These are phyloP conservation scores for Spodoptera exigua DNA, from an alignment of 2,888 invertebrate species.

Conservation along the genomic window DNA sequence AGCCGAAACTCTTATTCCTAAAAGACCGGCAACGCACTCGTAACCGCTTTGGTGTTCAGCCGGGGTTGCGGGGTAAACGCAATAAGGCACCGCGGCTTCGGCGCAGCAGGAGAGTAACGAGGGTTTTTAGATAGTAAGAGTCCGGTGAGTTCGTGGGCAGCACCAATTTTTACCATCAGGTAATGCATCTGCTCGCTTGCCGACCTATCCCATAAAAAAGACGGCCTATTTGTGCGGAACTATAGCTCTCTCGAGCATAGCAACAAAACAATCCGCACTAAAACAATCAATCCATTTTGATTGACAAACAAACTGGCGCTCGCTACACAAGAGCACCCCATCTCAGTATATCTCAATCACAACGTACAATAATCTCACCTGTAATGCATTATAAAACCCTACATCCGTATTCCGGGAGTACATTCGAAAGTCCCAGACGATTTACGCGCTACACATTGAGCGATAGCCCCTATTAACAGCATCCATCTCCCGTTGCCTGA, in stretches of 20 bases:
- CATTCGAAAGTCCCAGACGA: slow-evolving; percentile 83
- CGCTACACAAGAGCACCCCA: slow-evolving; percentile 25
- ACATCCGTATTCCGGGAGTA: slow-evolving; percentile 63
- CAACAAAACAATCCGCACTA: not conserved
- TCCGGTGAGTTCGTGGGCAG: too few relatives aligned
- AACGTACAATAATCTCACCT: slow-evolving; percentile 52
- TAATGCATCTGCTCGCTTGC: too few relatives aligned
- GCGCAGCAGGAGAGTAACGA: too few relatives aligned
- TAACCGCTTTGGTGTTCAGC: too few relatives aligned
- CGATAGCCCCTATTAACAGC: slow-evolving; percentile 78
- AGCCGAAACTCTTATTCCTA: too few relatives aligned
- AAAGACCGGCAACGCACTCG: too few relatives aligned
- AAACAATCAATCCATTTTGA: slow-evolving; percentile 12
- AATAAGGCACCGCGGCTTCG: too few relatives aligned
- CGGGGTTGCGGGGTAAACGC: too few relatives aligned
- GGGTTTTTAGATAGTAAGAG: too few relatives aligned
- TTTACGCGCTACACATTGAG: slow-evolving; percentile 79
- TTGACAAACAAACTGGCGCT: slow-evolving; percentile 11
- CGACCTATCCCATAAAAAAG: too few relatives aligned
- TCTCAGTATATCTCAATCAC: slow-evolving; percentile 57
- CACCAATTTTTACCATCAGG: too few relatives aligned
- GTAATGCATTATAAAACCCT: slow-evolving; percentile 56
- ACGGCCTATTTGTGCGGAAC: too few relatives aligned
- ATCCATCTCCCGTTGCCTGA: slow-evolving; percentile 75
- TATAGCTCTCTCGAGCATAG: not conserved